These are phyloP conservation scores for Hycleus phaleratus DNA, from an alignment of 1,140 invertebrate species.

Conservation along the genomic window DNA sequence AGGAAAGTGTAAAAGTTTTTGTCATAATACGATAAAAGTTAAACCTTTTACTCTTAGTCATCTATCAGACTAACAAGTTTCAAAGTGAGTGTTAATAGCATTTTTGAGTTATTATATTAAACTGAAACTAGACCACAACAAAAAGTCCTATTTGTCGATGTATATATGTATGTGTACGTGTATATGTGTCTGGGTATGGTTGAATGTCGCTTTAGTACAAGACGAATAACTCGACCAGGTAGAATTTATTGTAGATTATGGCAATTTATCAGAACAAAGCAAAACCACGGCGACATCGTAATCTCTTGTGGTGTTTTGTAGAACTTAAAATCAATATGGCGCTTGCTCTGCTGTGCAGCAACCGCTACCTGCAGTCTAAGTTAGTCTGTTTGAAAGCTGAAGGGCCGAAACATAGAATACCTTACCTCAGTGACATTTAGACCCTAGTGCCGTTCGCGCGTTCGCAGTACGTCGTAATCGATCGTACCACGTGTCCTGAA, in stretches of 20 bases:
- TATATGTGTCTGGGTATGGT: too few relatives aligned
- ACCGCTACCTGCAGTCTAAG: conserved; percentile 30
- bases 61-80: conserved; percentile 14
- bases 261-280: conserved; percentile 15
- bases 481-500: conserved; percentile 27
- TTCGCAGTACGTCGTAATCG: conserved; percentile 29
- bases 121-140: conserved; percentile 5
- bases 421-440: conserved; percentile 34
- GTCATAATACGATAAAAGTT: conserved; percentile 5
- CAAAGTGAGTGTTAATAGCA: conserved; percentile 12
- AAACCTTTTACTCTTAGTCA: conserved; percentile 8
- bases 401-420: conserved; percentile 2
- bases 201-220: too few relatives aligned
- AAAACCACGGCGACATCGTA: conserved; percentile 25
- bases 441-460: conserved; percentile 31
- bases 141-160: conserved; percentile 8
- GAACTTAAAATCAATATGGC: conserved; percentile 41
- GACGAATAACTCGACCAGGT: conserved; percentile 1
- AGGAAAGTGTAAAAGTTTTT: conserved; percentile 9
- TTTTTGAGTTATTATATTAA: conserved; percentile 14
- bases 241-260: conserved; percentile 15
- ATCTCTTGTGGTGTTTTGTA: conserved; percentile 27
- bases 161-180: neutral
- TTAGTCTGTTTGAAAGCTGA: conserved; percentile 23
- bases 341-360: conserved; percentile 36